These are phyloP conservation scores for Intellagama lesueurii DNA, from an alignment of 2,797 vertebrate genomes.

Conservation along the genomic window DNA sequence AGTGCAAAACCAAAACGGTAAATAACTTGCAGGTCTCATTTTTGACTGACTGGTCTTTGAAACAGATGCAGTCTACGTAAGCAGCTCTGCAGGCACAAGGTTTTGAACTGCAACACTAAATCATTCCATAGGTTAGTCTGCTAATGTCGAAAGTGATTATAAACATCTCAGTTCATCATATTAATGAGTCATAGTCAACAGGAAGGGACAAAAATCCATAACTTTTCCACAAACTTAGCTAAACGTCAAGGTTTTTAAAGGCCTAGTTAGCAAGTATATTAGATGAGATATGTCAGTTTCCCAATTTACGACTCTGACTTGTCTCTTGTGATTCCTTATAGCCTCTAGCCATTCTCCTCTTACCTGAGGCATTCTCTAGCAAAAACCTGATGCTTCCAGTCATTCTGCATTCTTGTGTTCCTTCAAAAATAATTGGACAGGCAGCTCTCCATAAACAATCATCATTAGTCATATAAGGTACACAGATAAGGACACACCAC, in stretches of 20 bases:
- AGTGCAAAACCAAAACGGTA: slow-evolving; percentile 80
- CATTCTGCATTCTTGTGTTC: slow-evolving; percentile 99
- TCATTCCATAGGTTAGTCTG: slow-evolving; percentile 51
- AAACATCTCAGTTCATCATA: slow-evolving; percentile 75
- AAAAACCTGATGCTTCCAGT: slow-evolving; percentile 98
- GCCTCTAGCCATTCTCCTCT: slow-evolving; percentile 99
- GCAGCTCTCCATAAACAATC: slow-evolving; percentile 95
- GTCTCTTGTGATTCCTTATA: slow-evolving; percentile 94
- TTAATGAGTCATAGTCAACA: slow-evolving; percentile 82
- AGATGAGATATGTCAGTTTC: slow-evolving; percentile 99
- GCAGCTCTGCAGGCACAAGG: slow-evolving; percentile 66
- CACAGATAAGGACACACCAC: slow-evolving; percentile 80
- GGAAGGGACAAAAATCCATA: slow-evolving; percentile 86
- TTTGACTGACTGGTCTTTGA: slow-evolving; percentile 83
- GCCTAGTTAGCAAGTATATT: slow-evolving; percentile 99
- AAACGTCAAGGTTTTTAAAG: slow-evolving; percentile 99
- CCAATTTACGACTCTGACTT: slow-evolving; percentile 95
- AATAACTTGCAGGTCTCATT: slow-evolving; percentile 81
- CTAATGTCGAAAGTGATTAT: slow-evolving; percentile 74
- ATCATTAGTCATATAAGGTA: slow-evolving; percentile 84
- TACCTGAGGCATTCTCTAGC: slow-evolving; percentile 98
- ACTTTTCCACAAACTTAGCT: slow-evolving; percentile 89
- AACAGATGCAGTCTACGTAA: slow-evolving; percentile 71
- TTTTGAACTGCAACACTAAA: slow-evolving; percentile 68
- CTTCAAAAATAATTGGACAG: slow-evolving; percentile 99